Evolutionary conservation across 2,888 invertebrate genomes (phyloP).

Genomic region (Lymantria monacha): DNA sequence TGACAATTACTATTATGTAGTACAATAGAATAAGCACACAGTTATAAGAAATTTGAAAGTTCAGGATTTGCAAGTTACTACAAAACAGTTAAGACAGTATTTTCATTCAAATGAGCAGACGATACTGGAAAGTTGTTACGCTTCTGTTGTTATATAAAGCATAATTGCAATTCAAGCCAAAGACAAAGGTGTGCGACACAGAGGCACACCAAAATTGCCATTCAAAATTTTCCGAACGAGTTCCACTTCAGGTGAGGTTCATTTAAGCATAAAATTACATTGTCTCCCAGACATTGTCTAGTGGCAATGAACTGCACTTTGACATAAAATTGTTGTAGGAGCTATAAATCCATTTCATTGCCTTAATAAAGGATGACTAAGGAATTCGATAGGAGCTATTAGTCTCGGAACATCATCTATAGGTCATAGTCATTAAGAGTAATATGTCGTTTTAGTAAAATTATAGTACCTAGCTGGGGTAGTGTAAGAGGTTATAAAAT

Average conservation of each 20-base stretch:
- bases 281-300: slow-evolving; percentile 75
- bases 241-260: slow-evolving; percentile 76
- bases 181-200: slow-evolving; percentile 68
- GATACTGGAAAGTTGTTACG: slow-evolving; percentile 70
- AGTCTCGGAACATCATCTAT: slow-evolving; percentile 60
- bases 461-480: slow-evolving; percentile 5
- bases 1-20: too few species aligned
- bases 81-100: slow-evolving; percentile 40
- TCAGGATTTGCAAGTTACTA: slow-evolving; percentile 45
- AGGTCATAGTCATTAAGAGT: slow-evolving; percentile 63
- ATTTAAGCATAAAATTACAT: slow-evolving; percentile 82
- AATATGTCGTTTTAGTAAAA: slow-evolving; percentile 24
- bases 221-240: slow-evolving; percentile 75
- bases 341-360: slow-evolving; percentile 79
- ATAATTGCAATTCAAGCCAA: slow-evolving; percentile 70
- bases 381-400: slow-evolving; percentile 71
- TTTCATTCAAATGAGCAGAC: slow-evolving; percentile 52
- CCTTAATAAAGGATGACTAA: slow-evolving; percentile 77
- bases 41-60: slow-evolving; percentile 37
- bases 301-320: slow-evolving; percentile 82
- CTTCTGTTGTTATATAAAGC: slow-evolving; percentile 73
- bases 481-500: neutral
- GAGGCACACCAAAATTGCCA: slow-evolving; percentile 68
- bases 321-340: slow-evolving; percentile 78
- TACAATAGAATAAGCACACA: too few species aligned